Base-by-base conservation (phyloP, 2,797 vertebrate species). In the Pelobates cultripes region DNA sequence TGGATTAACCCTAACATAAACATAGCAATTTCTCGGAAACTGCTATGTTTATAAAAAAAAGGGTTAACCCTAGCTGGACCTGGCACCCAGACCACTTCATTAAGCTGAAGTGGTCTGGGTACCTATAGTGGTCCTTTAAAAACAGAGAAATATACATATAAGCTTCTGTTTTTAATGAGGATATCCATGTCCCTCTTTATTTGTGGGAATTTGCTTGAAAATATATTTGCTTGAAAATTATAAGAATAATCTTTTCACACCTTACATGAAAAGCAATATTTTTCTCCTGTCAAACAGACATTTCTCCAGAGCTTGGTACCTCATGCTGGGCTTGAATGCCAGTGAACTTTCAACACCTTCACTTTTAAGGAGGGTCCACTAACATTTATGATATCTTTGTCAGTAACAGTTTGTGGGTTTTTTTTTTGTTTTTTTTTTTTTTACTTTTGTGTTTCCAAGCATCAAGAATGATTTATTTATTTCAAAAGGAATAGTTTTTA, bases 371-470 rank as follows among this genome's bases (percentile, higher is more conserved):
- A 77, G 66, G n/a, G 63, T 53, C 70, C 68, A 17, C 40, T 63
- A 76, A 77, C 75, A 82, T 82, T 57, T 66, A 77, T 77, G 69
- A 82, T 55, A 82, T 77, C 13, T n/a, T 75, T 69, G 70, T 78
- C 75, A 78, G 81, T 68, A 72, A 73, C 69, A 43, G 42, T 67
- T 74, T 10, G 10, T 51, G 10, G n/a, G n/a, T n/a, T n/a, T 51
- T 51, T 51, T 51, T 44, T 78, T 74, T 28, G 28, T 28, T 28
- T 51, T 51, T n/a, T n/a, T n/a, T n/a, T n/a, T n/a, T n/a, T n/a
- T n/a, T n/a, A n/a, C n/a, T 51, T 51, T 44, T 78, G 69, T 71
- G 53, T 73, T 78, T 82, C 45, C 14, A 69, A 15, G 57, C 43
- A 74, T 83, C 70, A 60, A 69, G 17, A 73, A 78, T 73, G 14